Conservation (phyloP, 2,113 vertebrate species). For the Agelaius phoeniceus region DNA sequence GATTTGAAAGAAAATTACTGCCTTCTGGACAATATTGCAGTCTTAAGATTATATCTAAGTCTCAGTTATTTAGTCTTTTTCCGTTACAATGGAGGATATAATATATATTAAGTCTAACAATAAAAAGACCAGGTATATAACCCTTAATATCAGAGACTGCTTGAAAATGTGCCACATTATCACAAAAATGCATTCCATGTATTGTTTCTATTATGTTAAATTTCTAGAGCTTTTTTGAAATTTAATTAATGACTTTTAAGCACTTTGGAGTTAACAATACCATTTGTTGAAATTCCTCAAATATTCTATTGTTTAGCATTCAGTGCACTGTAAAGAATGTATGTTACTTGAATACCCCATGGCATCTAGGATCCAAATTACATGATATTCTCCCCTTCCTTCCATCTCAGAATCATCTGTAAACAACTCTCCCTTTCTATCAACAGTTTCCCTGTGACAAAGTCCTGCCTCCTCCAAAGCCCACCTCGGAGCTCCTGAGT, state of each 20-base stretch:
- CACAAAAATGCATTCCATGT: not conserved
- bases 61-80: not conserved
- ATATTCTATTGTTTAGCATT: not conserved
- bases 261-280: not conserved
- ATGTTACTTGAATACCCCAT: not conserved
- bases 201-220: not conserved
- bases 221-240: not conserved
- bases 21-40: slow-evolving; percentile 11
- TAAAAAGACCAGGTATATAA: not conserved
- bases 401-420: not conserved
- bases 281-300: not conserved
- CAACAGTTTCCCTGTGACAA: not conserved
- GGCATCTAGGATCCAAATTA: not conserved
- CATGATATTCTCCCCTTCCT: not conserved
- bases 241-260: not conserved
- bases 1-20: slow-evolving; percentile 3
- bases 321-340: not conserved
- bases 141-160: not conserved
- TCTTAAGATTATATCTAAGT: not conserved
- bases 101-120: not conserved
- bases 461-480: not conserved
- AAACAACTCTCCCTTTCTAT: not conserved
- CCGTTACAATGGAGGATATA: not conserved
- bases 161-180: not conserved
- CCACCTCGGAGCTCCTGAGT: not conserved